phyloP scores from a whole-genome alignment of 1,140 invertebrate genomes.

The Tachypleus tridentatus region DNA sequence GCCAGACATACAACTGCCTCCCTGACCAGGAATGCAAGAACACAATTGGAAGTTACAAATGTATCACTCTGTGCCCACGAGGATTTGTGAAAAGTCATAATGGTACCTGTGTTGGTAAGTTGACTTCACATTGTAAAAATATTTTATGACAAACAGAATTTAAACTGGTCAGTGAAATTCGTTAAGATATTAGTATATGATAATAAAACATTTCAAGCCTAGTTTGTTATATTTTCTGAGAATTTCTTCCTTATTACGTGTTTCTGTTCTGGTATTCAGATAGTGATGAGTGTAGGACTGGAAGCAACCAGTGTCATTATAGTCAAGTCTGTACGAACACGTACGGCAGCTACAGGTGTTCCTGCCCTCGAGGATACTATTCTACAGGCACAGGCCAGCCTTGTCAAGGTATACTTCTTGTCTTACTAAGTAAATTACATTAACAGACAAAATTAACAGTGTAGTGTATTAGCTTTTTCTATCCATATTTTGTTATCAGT shows the following conservation, averaged over 20 bases:
- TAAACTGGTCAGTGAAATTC: too few species aligned
- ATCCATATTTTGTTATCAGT: too few species aligned
- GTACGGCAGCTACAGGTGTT: constrained; percentile 69
- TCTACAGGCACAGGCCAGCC: background rate
- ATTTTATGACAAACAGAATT: background rate
- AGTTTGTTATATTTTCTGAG: too few species aligned
- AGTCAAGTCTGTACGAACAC: constrained; percentile 70
- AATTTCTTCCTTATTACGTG: too few species aligned
- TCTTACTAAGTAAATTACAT: too few species aligned
- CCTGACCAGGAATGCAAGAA: constrained; percentile 73
- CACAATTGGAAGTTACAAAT: constrained; percentile 71
- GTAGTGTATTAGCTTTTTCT: too few species aligned
- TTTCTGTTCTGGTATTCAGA: constrained; percentile 35
- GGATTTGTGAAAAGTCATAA: constrained; percentile 28
- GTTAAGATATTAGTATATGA: too few species aligned
- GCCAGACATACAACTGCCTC: constrained; percentile 42
- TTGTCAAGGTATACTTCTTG: background rate
- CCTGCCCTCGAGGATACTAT: constrained; percentile 55
- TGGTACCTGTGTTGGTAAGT: constrained; percentile 32
- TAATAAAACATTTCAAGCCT: too few species aligned
- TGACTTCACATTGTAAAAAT: background rate
- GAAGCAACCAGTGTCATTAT: constrained; percentile 58
- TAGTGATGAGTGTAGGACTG: constrained; percentile 68
- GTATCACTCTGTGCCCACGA: constrained; percentile 44
- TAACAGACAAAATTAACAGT: too few species aligned